A percentile compares a stretch with the other conserved stretches of the same genome.
Evolutionary conservation across 2,797 vertebrate genomes (phyloP).

Genomic region (Gallinago nigripennis): DNA sequence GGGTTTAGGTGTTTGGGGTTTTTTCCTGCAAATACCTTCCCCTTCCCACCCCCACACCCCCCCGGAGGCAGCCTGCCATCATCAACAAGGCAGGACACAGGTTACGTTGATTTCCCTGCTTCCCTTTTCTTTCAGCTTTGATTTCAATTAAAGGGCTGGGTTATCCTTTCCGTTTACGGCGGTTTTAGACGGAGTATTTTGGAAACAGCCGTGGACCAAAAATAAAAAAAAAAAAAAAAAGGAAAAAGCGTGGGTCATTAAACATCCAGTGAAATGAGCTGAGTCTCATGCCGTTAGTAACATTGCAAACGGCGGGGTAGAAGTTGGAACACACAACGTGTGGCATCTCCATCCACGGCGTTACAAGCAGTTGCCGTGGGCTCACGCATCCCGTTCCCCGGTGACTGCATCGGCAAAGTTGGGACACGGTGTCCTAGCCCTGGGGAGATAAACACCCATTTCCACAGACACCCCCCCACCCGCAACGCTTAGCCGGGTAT

Average conservation of each 20-base stretch:
- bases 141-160: neutral
- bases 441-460: neutral
- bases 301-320: neutral
- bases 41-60: too few relatives aligned
- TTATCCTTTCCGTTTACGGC: neutral
- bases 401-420: fast-evolving
- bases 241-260: neutral
- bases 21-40: neutral
- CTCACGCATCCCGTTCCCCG: neutral
- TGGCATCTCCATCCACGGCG: neutral
- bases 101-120: neutral
- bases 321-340: neutral
- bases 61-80: neutral
- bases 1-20: neutral
- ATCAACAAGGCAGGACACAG: neutral
- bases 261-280: neutral
- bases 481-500: fast-evolving
- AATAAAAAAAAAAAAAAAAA: neutral
- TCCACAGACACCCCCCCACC: neutral
- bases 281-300: neutral
- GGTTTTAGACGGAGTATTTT: neutral
- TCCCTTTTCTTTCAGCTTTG: neutral
- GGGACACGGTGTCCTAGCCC: neutral
- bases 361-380: neutral
- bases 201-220: neutral